Percentiles rank a stretch among this genome's conserved stretches.
Evolutionary conservation across 2,888 invertebrate genomes (phyloP).

Genomic region (Ecliptopera silaceata): DNA sequence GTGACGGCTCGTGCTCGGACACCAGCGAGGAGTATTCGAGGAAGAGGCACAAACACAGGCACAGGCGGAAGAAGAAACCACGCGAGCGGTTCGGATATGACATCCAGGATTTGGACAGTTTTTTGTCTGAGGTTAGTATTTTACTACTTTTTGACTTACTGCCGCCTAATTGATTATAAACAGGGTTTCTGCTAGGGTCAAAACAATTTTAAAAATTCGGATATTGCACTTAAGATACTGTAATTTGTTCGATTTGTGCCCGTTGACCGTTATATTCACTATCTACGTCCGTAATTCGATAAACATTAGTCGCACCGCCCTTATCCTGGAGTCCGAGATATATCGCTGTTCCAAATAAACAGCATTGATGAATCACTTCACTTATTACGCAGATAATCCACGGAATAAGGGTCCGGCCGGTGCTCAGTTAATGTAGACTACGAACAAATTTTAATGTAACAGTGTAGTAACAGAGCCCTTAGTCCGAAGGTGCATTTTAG

Average conservation of each 20-base stretch:
- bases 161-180: too few species aligned
- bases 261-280: too few species aligned
- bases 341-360: slow-evolving; percentile 48
- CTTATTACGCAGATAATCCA: slow-evolving; percentile 33
- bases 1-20: slow-evolving; percentile 59
- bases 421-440: background rate
- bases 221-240: too few species aligned
- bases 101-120: slow-evolving; percentile 90
- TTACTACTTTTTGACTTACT: background rate
- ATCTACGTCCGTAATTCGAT: background rate
- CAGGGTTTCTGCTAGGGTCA: too few species aligned
- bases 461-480: background rate
- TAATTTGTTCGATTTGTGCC: too few species aligned
- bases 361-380: slow-evolving; percentile 43
- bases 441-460: background rate
- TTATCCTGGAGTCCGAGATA: slow-evolving; percentile 28
- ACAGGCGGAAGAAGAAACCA: slow-evolving; percentile 67
- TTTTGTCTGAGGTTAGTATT: slow-evolving; percentile 86
- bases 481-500: too few species aligned
- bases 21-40: slow-evolving; percentile 72
- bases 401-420: background rate
- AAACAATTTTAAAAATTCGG: too few species aligned
- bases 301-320: background rate
- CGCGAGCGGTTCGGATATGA: slow-evolving; percentile 87
- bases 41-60: slow-evolving; percentile 76